phyloP scores from a whole-genome alignment of 2,888 invertebrate species.

The Lasioglossum marginatum region DNA sequence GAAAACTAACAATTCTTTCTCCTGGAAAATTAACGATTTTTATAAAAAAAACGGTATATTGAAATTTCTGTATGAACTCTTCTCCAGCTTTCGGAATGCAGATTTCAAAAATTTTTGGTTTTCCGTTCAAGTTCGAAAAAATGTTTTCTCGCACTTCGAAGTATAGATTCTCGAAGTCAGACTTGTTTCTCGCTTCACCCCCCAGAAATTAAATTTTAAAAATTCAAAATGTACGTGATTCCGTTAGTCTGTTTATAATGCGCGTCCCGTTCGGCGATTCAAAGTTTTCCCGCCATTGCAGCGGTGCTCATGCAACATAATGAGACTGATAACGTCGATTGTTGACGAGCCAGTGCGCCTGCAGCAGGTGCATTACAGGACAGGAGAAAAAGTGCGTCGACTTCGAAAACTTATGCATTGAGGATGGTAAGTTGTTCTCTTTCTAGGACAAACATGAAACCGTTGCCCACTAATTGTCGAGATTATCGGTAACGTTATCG shows the following conservation, averaged over 20 bases:
- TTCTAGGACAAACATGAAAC: conserved; percentile 4
- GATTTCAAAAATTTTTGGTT: no score
- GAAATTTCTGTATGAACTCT: no score
- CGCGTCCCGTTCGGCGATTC: conserved; percentile 30
- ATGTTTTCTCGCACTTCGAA: neutral
- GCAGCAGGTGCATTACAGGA: conserved; percentile 68
- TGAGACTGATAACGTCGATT: conserved; percentile 67
- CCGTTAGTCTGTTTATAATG: neutral
- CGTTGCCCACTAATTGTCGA: conserved; percentile 7
- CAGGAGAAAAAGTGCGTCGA: conserved; percentile 61
- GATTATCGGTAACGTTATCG: conserved; percentile 26
- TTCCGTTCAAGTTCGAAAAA: neutral
- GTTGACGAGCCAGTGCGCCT: conserved; percentile 70
- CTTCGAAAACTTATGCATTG: conserved; percentile 60
- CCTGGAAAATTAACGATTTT: no score
- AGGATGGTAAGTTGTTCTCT: conserved; percentile 58
- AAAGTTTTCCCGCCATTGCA: conserved; percentile 70
- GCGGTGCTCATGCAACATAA: conserved; percentile 63
- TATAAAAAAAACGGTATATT: no score
- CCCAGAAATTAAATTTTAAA: accelerated
- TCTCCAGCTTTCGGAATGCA: no score
- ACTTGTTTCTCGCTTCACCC: neutral
- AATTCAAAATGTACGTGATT: neutral
- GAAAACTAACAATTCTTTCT: no score
- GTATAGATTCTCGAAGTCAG: no score